Conservation (phyloP, 2,113 vertebrate genomes). For the Neofelis nebulosa region DNA sequence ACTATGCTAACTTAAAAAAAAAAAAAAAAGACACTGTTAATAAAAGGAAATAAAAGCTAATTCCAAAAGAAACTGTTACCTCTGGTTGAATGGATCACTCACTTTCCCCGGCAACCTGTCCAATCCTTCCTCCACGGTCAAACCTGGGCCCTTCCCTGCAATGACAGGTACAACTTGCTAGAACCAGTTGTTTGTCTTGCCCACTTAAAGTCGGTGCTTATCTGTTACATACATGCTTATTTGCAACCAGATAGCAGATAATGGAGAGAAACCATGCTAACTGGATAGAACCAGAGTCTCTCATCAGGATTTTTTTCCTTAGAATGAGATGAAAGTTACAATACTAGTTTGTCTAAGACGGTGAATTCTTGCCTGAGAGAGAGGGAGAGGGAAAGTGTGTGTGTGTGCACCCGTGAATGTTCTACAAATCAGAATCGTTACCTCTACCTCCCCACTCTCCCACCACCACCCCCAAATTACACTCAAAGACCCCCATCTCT, state of each 20-base stretch:
- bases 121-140: neutral
- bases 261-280: neutral
- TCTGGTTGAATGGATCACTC: neutral
- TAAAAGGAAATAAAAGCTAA: slow-evolving; percentile 10
- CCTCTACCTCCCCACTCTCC: neutral
- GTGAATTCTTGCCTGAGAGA: neutral
- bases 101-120: neutral
- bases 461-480: neutral
- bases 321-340: neutral
- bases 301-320: neutral
- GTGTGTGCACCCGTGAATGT: neutral
- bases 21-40: neutral
- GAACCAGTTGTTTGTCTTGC: neutral
- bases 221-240: neutral
- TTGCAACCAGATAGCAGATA: neutral
- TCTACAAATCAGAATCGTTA: neutral
- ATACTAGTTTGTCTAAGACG: neutral
- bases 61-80: neutral
- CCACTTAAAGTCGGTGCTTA: neutral
- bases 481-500: neutral
- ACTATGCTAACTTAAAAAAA: neutral
- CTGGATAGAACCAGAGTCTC: neutral
- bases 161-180: neutral
- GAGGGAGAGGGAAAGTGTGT: no score
- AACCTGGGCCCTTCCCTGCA: neutral